Evolutionary conservation across 2,113 vertebrate species (phyloP).

Genomic region (Myotis yumanensis): DNA sequence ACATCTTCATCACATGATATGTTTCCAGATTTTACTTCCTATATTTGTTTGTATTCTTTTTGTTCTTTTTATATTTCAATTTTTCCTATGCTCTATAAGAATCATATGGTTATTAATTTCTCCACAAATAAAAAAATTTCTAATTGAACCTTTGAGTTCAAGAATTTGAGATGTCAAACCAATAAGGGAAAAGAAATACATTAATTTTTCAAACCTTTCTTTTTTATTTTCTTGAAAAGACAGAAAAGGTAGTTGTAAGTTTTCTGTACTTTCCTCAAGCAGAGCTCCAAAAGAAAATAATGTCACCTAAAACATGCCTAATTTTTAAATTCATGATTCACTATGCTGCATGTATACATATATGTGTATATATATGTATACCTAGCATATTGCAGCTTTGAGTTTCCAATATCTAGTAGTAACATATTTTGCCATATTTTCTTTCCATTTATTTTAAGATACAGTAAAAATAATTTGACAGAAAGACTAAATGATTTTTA

Average conservation of each 20-base stretch:
- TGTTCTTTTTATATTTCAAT: neutral
- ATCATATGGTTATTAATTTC: neutral
- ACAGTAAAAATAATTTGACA: constrained; percentile 57
- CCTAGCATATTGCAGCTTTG: neutral
- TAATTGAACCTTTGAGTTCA: neutral
- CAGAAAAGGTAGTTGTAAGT: neutral
- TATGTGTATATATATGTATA: neutral
- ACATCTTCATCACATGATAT: neutral
- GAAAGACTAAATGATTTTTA: constrained; percentile 30
- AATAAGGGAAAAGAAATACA: neutral
- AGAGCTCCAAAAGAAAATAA: neutral
- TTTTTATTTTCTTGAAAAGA: constrained; percentile 29
- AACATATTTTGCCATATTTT: constrained; percentile 52
- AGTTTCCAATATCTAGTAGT: constrained; percentile 8
- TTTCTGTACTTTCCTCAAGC: neutral
- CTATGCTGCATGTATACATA: neutral
- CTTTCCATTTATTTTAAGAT: constrained; percentile 38
- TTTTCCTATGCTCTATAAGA: neutral
- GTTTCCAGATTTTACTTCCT: neutral
- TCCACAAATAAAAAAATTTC: neutral
- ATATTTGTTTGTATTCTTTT: neutral
- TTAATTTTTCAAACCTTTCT: constrained; percentile 3
- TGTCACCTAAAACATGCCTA: neutral
- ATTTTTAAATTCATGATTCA: constrained; percentile 21
- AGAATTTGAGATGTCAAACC: constrained; percentile 30